A percentile compares a stretch with the other conserved stretches of the same genome.
Conservation (phyloP, 2,888 invertebrate genomes). For the Caenorhabditis sp. region DNA sequence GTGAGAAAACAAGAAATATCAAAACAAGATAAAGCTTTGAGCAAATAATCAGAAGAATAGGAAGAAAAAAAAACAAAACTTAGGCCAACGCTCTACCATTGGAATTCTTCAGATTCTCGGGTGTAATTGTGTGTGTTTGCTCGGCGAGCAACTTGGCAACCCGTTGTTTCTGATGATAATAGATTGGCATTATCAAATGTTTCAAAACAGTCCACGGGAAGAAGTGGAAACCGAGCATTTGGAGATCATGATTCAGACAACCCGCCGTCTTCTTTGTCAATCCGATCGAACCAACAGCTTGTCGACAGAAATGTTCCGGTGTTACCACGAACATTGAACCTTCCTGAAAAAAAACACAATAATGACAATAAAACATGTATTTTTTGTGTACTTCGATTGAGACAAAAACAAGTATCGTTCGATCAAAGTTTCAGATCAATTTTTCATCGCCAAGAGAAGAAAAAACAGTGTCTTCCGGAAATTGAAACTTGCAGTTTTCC, state of each 20-base stretch:
- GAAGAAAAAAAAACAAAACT: background rate
- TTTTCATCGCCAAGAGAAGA: background rate
- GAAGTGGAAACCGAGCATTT: slow-evolving; percentile 64
- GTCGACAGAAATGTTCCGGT: slow-evolving; percentile 62
- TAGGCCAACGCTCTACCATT: background rate
- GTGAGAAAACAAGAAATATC: background rate
- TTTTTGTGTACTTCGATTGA: too few relatives aligned
- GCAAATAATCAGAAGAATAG: background rate
- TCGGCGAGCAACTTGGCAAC: slow-evolving; percentile 36
- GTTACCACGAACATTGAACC: slow-evolving; percentile 67
- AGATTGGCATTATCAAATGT: slow-evolving; percentile 68
- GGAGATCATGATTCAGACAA: slow-evolving; percentile 69
- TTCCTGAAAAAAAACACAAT: slow-evolving; percentile 47
- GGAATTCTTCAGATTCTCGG: background rate
- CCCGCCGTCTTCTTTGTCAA: slow-evolving; percentile 61
- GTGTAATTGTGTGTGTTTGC: background rate
- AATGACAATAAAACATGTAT: too few relatives aligned
- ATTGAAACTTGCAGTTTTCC: background rate
- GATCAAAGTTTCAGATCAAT: too few relatives aligned
- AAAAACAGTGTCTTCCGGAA: background rate
- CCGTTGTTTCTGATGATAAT: slow-evolving; percentile 61
- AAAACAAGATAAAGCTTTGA: background rate
- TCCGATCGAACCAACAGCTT: slow-evolving; percentile 65
- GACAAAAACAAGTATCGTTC: too few relatives aligned
- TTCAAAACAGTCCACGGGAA: slow-evolving; percentile 68